phyloP scores from a whole-genome alignment of 2,113 vertebrate genomes.

The Coreoperca whiteheadi region DNA sequence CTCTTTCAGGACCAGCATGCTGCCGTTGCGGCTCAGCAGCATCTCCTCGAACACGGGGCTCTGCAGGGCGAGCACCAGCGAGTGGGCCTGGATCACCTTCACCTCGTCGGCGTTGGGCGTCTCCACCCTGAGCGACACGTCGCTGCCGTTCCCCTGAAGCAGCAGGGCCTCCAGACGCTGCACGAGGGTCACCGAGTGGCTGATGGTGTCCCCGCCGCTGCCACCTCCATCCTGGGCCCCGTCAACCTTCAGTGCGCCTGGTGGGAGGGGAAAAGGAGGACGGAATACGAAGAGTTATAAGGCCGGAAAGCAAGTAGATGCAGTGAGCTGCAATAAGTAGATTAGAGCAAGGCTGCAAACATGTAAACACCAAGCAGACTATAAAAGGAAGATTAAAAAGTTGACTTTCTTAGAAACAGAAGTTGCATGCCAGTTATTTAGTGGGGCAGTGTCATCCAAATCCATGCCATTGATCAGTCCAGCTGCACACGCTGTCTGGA shows the following conservation, averaged over 20 bases:
- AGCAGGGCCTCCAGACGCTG: conserved; percentile 90
- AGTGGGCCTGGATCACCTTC: conserved; percentile 90
- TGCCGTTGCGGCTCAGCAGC: conserved; percentile 85
- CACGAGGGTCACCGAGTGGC: conserved; percentile 89
- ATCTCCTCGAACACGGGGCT: conserved; percentile 88
- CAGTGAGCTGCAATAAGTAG: no score
- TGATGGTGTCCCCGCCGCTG: conserved; percentile 82
- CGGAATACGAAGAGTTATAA: not conserved
- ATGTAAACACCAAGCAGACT: not conserved
- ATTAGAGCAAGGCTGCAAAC: no score
- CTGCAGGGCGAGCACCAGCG: conserved; percentile 92
- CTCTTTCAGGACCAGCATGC: conserved; percentile 84
- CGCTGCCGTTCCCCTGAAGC: conserved; percentile 89
- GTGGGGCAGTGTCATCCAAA: conserved; percentile 29
- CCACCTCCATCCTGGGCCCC: conserved; percentile 64
- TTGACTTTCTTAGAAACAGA: not conserved
- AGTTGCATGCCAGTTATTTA: conserved; percentile 13
- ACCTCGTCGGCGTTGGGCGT: conserved; percentile 87
- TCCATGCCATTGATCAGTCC: conserved; percentile 68
- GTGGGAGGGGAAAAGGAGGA: no score
- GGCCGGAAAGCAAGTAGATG: not conserved
- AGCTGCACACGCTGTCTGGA: conserved; percentile 52
- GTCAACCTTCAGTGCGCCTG: conserved; percentile 85
- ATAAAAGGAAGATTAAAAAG: not conserved
- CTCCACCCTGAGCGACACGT: conserved; percentile 89